Evolutionary conservation across 2,113 vertebrate species (phyloP), one percentile per base, ranked within the genome.

Genomic region (Tamias sibiricus): DNA sequence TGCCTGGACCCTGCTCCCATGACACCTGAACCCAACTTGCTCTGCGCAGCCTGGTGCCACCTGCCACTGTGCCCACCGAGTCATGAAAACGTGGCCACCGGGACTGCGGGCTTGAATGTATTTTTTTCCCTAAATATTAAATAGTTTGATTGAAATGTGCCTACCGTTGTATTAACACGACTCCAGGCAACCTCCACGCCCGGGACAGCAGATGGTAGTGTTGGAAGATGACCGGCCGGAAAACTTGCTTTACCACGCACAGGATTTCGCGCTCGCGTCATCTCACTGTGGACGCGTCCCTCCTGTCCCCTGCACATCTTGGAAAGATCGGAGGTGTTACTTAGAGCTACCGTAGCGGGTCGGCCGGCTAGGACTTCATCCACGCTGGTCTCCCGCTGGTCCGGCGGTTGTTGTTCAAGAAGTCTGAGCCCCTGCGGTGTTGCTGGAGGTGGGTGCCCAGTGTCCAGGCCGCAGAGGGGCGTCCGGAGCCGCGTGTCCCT

Each of bases 361-460:
- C 87, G 81, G 81, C 71, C 94, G 96, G 66, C 96, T 94, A 95
- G 97, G 97, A 91, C 97, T 96, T 94, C 92, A 91, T 96, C 97
- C 97, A 91, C 87, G 64, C 40, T 90, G 95, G 94, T 90, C 93
- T 97, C 97, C 95, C 14, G 90, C n/a, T n/a, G 93, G 84, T 79
- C 71, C 0, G 0, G 94, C 96, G 97, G 9, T 97, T 95, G 88
- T 93, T 90, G 91, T 95, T 91, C 74, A 81, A 93, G 97, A 96
- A 47, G 74, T 37, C 69, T 93, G 96, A 96, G 95, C 13, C 82
- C 91, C 95, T 97, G 90, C 82, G 66, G 89, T 74, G 96, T 95
- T 97, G 96, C 94, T 96, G 83, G 97, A 96, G 87, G 69, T 19
- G 44, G 76, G 82, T 66, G 90, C 96, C 97, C 94, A 52, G 49